Percentiles rank a stretch among this genome's conserved stretches.
phyloP scores from a whole-genome alignment of 2,113 vertebrate species.

The Lampris incognitus region DNA sequence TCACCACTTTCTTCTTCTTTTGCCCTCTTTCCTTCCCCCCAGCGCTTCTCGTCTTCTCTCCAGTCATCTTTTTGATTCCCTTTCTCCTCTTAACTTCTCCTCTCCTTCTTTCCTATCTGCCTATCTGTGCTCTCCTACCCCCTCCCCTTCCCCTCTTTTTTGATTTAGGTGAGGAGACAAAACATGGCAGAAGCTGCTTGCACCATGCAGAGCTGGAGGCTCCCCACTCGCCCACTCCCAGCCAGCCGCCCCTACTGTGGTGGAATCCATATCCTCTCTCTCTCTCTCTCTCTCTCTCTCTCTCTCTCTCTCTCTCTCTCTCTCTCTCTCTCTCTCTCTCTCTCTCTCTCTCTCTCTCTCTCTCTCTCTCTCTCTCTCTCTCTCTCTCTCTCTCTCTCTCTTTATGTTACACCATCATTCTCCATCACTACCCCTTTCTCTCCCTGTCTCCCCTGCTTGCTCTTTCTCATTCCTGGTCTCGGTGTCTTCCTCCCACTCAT shows the following conservation, averaged over 20 bases:
- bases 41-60: not conserved
- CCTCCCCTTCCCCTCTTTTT: constrained; percentile 2
- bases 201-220: constrained; percentile 59
- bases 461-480: not conserved
- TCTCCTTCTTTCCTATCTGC: not conserved
- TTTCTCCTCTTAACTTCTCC: not conserved
- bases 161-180: constrained; percentile 56
- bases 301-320: not conserved
- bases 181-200: constrained; percentile 58
- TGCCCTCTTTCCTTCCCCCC: not conserved
- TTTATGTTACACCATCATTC: constrained; percentile 44
- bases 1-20: not conserved
- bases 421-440: constrained; percentile 49
- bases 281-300: constrained; percentile 42
- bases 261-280: constrained; percentile 74
- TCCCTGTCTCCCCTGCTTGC: constrained; percentile 43
- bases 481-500: constrained; percentile 21
- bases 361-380: not conserved
- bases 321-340: constrained; percentile 31
- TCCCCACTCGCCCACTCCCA: constrained; percentile 73
- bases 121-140: not conserved
- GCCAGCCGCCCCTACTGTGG: constrained; percentile 64
- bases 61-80: not conserved
- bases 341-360: constrained; percentile 41
- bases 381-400: constrained; percentile 24